These are phyloP conservation scores for Drosophila truncata DNA, from an alignment of 1,140 invertebrate species.

Conservation along the genomic window DNA sequence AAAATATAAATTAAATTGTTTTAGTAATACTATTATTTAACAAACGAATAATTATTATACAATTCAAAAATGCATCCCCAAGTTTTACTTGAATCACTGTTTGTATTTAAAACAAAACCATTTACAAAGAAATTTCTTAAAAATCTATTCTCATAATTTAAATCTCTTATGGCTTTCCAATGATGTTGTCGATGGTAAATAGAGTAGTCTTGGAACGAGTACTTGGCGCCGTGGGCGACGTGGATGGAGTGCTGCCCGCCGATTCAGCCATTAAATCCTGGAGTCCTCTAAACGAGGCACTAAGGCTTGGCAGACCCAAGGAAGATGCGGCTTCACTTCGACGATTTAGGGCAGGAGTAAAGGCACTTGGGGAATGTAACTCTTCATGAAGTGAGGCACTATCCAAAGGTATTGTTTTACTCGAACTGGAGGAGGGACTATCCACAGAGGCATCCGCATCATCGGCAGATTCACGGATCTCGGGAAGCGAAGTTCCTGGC, in stretches of 20 bases:
- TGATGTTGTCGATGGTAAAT: constrained; percentile 75
- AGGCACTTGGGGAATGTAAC: constrained; percentile 74
- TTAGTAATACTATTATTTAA: not conserved
- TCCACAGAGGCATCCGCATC: constrained; percentile 47
- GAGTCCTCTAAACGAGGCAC: constrained; percentile 43
- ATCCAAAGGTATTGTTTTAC: constrained; percentile 32
- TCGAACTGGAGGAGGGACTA: constrained; percentile 62
- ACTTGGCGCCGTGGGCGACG: constrained; percentile 16
- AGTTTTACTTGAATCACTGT: not conserved
- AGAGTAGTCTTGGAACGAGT: constrained; percentile 66
- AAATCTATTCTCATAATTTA: not conserved
- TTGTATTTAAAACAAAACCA: constrained; percentile 6
- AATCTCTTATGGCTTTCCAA: constrained; percentile 56
- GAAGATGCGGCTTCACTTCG: constrained; percentile 16
- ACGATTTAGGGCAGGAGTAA: constrained; percentile 40
- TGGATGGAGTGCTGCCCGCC: not conserved
- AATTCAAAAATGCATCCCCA: not conserved
- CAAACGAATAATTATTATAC: not conserved
- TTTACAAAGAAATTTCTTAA: not conserved
- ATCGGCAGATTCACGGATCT: constrained; percentile 27
- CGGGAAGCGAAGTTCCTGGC: constrained; percentile 2
- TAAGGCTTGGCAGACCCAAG: not conserved
- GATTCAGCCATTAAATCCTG: constrained; percentile 46
- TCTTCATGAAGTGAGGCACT: constrained; percentile 44
- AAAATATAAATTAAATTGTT: not conserved